These are phyloP conservation scores for Drosophila azteca DNA, from an alignment of 1,140 invertebrate genomes.

Conservation along the genomic window DNA sequence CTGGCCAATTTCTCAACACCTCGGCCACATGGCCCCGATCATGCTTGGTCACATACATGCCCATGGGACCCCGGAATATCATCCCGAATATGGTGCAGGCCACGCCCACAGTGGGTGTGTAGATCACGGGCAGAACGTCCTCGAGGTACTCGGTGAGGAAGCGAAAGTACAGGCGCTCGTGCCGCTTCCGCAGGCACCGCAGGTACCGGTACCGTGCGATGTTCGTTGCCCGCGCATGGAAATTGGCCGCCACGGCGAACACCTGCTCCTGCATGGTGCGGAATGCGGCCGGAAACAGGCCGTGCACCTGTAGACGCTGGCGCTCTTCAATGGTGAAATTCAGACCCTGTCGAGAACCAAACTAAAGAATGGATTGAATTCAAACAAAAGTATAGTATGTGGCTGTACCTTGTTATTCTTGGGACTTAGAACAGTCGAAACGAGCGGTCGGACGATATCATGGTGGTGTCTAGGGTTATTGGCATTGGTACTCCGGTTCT, in stretches of 20 bases:
- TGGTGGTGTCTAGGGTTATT: background rate
- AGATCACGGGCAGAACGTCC: slow-evolving; percentile 89
- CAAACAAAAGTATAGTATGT: too few species aligned
- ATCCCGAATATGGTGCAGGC: slow-evolving; percentile 86
- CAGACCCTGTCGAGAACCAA: slow-evolving; percentile 11
- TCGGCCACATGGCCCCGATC: slow-evolving; percentile 96
- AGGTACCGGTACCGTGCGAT: slow-evolving; percentile 94
- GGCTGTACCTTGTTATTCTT: slow-evolving; percentile 39
- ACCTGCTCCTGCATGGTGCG: slow-evolving; percentile 93
- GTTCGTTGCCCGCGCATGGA: slow-evolving; percentile 90
- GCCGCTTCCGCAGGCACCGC: slow-evolving; percentile 91
- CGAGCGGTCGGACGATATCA: background rate
- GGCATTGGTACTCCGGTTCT: too few species aligned
- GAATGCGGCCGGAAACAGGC: slow-evolving; percentile 91
- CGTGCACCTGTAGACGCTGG: slow-evolving; percentile 87
- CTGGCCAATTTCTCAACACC: slow-evolving; percentile 85
- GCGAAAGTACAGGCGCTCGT: slow-evolving; percentile 97
- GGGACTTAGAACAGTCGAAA: background rate
- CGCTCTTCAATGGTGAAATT: slow-evolving; percentile 45
- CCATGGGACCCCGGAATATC: slow-evolving; percentile 87
- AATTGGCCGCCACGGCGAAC: slow-evolving; percentile 88
- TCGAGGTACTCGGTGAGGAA: slow-evolving; percentile 94
- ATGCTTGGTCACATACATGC: slow-evolving; percentile 97
- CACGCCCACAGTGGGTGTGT: slow-evolving; percentile 87
- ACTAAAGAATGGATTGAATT: background rate